Conservation (phyloP, 2,797 vertebrate species). For the Muscicapa striata region DNA sequence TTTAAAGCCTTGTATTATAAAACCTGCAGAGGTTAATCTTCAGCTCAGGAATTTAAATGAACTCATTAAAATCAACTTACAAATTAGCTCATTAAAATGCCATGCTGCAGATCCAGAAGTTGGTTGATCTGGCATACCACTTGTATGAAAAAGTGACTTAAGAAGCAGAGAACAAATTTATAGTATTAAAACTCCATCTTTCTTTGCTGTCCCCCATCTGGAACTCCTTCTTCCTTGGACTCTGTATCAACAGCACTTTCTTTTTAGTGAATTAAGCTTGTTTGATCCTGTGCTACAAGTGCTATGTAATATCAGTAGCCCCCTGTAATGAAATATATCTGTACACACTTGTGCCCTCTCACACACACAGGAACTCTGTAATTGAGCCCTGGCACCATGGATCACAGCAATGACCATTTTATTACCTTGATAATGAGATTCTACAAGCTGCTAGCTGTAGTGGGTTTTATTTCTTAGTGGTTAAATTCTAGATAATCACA, state of each 20-base stretch:
- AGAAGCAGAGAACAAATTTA: conserved; percentile 6
- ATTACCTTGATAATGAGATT: not conserved
- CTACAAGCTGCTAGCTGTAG: not conserved
- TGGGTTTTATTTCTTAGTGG: conserved; percentile 21
- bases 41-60: conserved; percentile 67
- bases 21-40: conserved; percentile 67
- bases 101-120: not conserved
- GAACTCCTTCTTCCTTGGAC: not conserved
- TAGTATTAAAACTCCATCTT: not conserved
- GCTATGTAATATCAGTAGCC: not conserved
- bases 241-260: not conserved
- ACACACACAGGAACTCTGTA: not conserved
- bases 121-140: conserved; percentile 4
- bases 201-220: not conserved
- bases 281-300: not conserved
- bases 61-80: conserved; percentile 67
- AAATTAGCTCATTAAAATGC: conserved; percentile 66
- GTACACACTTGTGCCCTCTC: not conserved
- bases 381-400: not conserved
- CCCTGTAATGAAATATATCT: not conserved
- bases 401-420: not conserved
- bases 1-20: conserved; percentile 48
- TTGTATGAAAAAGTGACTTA: conserved; percentile 24
- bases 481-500: not conserved
- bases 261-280: not conserved